These are phyloP conservation scores for Laothoe populi DNA, from an alignment of 2,888 invertebrate species.

Conservation along the genomic window DNA sequence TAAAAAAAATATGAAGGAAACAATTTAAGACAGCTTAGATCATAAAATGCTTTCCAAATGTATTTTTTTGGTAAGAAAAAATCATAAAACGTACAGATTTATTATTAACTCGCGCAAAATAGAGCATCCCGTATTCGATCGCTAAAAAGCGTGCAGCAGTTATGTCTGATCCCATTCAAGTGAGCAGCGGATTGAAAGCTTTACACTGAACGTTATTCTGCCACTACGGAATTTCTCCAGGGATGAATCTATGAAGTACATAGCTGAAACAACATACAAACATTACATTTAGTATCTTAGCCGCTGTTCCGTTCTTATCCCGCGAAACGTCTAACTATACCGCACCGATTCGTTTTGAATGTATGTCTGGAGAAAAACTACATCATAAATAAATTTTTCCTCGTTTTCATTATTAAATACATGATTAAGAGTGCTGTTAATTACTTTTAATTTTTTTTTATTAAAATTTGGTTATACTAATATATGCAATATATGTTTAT, in stretches of 20 bases:
- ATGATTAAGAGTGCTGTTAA: too few species aligned
- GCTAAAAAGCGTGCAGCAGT: constrained; percentile 36
- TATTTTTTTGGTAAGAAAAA: too few species aligned
- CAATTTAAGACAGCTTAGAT: background rate
- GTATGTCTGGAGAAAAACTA: constrained; percentile 35
- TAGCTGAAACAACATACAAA: constrained; percentile 54
- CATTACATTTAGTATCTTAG: constrained; percentile 49
- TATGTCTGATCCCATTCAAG: constrained; percentile 47
- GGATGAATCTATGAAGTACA: constrained; percentile 58
- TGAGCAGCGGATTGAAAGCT: constrained; percentile 53
- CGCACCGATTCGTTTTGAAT: constrained; percentile 37
- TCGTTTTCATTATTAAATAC: constrained; percentile 28
- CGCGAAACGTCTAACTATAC: constrained; percentile 49
- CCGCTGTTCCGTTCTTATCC: constrained; percentile 41
- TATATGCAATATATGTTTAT: too few species aligned
- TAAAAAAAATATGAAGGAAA: too few species aligned
- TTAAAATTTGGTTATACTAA: too few species aligned
- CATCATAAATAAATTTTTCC: constrained; percentile 37
- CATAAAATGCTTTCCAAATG: background rate
- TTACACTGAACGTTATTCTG: constrained; percentile 50
- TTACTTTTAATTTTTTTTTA: too few species aligned
- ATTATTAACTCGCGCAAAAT: constrained; percentile 2
- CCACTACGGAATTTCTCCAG: constrained; percentile 55
- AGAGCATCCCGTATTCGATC: background rate
- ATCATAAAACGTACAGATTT: background rate